Percentiles rank a stretch among this genome's conserved stretches.
Evolutionary conservation across 1,140 invertebrate species (phyloP).

Genomic region (Rhagoletis zephyria): DNA sequence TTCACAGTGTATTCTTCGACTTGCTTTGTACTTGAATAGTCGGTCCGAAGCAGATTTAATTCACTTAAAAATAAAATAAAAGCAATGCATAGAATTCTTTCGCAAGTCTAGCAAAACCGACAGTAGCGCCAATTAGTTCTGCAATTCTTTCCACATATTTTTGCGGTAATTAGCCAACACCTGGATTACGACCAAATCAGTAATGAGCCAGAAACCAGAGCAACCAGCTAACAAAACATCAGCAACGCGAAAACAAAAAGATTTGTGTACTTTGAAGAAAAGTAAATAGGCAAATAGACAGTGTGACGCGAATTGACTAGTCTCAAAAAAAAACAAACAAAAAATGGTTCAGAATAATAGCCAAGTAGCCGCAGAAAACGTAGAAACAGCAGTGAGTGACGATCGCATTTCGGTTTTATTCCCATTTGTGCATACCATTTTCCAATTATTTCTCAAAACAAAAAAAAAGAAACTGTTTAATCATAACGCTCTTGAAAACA

Average conservation of each 20-base stretch:
- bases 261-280: neutral
- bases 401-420: neutral
- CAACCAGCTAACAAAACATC: slow-evolving; percentile 31
- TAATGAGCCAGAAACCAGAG: slow-evolving; percentile 31
- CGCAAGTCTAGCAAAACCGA: neutral
- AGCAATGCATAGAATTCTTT: neutral
- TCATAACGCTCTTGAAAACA: neutral
- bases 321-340: neutral
- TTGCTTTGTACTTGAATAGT: too few relatives aligned
- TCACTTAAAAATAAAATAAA: too few relatives aligned
- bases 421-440: slow-evolving; percentile 5
- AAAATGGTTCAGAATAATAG: neutral
- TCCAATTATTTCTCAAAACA: slow-evolving; percentile 26
- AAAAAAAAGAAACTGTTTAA: neutral
- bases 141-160: neutral
- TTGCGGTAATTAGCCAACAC: slow-evolving; percentile 34
- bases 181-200: neutral
- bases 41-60: too few relatives aligned
- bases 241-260: slow-evolving; percentile 39
- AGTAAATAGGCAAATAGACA: slow-evolving; percentile 3
- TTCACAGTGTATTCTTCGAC: too few relatives aligned
- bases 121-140: neutral
- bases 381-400: slow-evolving; percentile 30
- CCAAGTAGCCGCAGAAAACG: slow-evolving; percentile 1
- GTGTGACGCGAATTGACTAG: neutral